Evolutionary conservation across 2,113 vertebrate genomes (phyloP).

Genomic region (Pterophyllum scalare): DNA sequence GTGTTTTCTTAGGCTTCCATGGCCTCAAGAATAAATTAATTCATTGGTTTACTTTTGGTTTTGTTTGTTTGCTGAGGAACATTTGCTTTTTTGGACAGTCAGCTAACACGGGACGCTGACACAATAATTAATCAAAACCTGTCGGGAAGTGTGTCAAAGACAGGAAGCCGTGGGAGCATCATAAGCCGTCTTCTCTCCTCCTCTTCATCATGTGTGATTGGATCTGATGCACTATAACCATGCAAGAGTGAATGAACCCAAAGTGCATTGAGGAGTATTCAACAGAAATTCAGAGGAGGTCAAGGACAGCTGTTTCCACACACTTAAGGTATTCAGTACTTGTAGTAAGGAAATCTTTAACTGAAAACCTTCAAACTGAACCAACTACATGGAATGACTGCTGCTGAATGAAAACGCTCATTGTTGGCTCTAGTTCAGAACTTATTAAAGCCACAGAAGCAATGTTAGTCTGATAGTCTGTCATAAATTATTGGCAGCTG

Average conservation of each 20-base stretch:
- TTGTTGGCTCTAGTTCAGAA: neutral
- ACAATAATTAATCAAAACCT: constrained; percentile 40
- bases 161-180: neutral
- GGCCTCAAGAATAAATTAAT: constrained; percentile 62
- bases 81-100: constrained; percentile 44
- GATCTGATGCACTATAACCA: neutral
- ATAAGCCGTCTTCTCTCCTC: neutral
- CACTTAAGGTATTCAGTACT: neutral
- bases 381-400: neutral
- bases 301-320: neutral
- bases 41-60: constrained; percentile 49
- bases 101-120: constrained; percentile 41
- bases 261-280: neutral
- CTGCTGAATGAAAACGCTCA: neutral
- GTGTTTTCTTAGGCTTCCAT: constrained; percentile 51
- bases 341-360: neutral
- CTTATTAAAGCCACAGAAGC: neutral
- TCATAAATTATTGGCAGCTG: neutral
- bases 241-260: neutral
- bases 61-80: constrained; percentile 55
- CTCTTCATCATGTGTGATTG: neutral
- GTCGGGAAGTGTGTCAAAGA: constrained; percentile 7
- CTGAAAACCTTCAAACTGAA: neutral
- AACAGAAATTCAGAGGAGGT: neutral
- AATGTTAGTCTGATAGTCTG: neutral